These are phyloP conservation scores for Caenorhabditis sp. DNA, from an alignment of 2,888 invertebrate species.

Conservation along the genomic window DNA sequence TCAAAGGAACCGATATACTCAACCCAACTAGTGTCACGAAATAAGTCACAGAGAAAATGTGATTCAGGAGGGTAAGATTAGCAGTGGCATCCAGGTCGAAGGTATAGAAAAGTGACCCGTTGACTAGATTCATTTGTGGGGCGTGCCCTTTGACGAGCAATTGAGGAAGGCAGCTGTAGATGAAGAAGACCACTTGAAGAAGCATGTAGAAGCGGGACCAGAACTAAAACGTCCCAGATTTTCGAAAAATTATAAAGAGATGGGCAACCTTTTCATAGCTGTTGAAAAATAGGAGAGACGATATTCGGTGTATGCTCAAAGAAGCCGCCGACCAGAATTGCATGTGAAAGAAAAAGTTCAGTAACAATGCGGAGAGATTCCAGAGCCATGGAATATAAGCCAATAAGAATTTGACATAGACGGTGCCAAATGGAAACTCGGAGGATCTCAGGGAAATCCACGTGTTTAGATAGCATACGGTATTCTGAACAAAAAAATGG, in stretches of 20 bases:
- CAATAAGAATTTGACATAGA: neutral
- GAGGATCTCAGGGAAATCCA: slow-evolving; percentile 26
- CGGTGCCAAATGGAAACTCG: neutral
- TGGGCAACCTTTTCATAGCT: slow-evolving; percentile 26
- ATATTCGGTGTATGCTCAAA: slow-evolving; percentile 23
- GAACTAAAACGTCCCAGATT: slow-evolving; percentile 3
- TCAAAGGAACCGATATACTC: neutral
- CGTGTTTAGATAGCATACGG: slow-evolving; percentile 26
- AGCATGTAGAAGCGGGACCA: slow-evolving; percentile 25
- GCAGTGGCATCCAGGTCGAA: neutral
- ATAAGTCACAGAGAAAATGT: neutral
- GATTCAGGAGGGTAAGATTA: neutral
- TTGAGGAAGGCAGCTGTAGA: slow-evolving; percentile 16
- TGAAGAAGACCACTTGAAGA: neutral
- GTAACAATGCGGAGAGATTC: neutral
- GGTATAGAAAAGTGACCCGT: slow-evolving; percentile 3
- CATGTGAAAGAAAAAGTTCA: slow-evolving; percentile 34
- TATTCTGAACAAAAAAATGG: slow-evolving; percentile 5
- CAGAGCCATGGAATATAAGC: slow-evolving; percentile 25
- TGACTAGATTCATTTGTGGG: slow-evolving; percentile 5
- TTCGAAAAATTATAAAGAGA: neutral
- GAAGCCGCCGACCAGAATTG: slow-evolving; percentile 28
- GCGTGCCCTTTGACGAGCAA: neutral
- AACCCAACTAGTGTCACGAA: neutral
- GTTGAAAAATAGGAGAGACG: slow-evolving; percentile 1